Conservation (phyloP, 2,888 invertebrate species). For the Drosophila anceps region DNA sequence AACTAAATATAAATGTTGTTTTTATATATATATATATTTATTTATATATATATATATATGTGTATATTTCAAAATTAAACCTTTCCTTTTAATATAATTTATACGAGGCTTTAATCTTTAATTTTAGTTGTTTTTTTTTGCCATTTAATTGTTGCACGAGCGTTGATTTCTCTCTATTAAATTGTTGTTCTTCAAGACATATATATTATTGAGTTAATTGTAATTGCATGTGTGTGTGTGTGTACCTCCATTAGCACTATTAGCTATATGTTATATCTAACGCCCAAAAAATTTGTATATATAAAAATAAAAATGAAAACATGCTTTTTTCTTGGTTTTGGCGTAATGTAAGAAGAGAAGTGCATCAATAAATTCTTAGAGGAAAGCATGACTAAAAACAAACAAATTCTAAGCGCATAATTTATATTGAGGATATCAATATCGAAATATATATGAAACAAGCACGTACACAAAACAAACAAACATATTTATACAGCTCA, state of each 20-base stretch:
- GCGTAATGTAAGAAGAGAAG: constrained; percentile 25
- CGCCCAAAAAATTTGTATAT: constrained; percentile 20
- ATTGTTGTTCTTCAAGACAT: constrained; percentile 59
- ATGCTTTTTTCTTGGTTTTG: constrained; percentile 17
- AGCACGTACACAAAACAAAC: constrained; percentile 62
- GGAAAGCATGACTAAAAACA: constrained; percentile 39
- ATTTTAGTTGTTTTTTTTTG: constrained; percentile 40
- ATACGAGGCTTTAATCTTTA: constrained; percentile 39
- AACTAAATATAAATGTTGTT: constrained; percentile 82
- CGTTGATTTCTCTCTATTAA: constrained; percentile 39
- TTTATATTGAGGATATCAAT: constrained; percentile 54
- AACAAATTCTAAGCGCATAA: constrained; percentile 41
- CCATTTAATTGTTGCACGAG: constrained; percentile 60
- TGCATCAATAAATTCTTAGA: constrained; percentile 52
- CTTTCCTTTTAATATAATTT: constrained; percentile 64
- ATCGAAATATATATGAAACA: constrained; percentile 49
- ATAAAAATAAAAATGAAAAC: constrained; percentile 28
- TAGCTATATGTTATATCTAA: constrained; percentile 49
- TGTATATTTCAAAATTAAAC: constrained; percentile 75
- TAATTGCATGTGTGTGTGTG: constrained; percentile 30
- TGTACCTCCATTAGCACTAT: constrained; percentile 57
- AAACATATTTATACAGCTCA: constrained; percentile 48
- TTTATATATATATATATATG: constrained; percentile 60
- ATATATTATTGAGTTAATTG: constrained; percentile 43
- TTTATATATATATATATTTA: constrained; percentile 2